These are phyloP conservation scores for Hiodon tergisus DNA, from an alignment of 2,113 vertebrate species.

Conservation along the genomic window DNA sequence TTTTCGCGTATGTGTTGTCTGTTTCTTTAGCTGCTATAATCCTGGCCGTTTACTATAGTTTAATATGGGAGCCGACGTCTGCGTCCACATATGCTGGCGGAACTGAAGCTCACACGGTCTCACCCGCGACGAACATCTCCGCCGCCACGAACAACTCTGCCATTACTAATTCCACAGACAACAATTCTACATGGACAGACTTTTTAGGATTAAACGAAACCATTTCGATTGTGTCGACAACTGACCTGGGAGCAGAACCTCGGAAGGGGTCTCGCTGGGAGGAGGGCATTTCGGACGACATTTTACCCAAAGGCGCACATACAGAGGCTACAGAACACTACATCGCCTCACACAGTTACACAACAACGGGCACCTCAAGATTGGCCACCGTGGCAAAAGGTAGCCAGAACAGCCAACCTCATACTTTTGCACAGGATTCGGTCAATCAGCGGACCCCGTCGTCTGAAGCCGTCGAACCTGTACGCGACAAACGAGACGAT, in stretches of 20 bases:
- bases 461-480: not conserved
- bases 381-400: conserved; percentile 27
- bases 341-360: conserved; percentile 39
- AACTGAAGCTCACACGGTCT: conserved; percentile 40
- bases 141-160: conserved; percentile 21
- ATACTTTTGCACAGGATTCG: not conserved
- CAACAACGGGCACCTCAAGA: conserved; percentile 19
- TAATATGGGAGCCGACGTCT: conserved; percentile 87
- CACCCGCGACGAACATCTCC: conserved; percentile 47
- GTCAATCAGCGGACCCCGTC: conserved; percentile 19
- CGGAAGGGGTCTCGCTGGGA: conserved; percentile 43
- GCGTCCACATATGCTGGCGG: conserved; percentile 45
- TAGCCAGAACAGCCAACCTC: conserved; percentile 19
- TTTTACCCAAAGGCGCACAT: conserved; percentile 37
- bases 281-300: conserved; percentile 26
- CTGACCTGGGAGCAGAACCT: conserved; percentile 14
- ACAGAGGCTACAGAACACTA: conserved; percentile 40
- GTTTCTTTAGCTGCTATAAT: conserved; percentile 96
- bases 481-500: conserved; percentile 14
- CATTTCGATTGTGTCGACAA: conserved; percentile 5
- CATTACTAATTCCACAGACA: conserved; percentile 46
- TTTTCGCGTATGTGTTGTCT: conserved; percentile 93
- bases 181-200: conserved; percentile 52
- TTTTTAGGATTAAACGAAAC: conserved; percentile 35
- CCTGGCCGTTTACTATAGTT: conserved; percentile 93